Base-by-base conservation (phyloP, 1,140 invertebrate species). In the Homalodisca vitripennis region DNA sequence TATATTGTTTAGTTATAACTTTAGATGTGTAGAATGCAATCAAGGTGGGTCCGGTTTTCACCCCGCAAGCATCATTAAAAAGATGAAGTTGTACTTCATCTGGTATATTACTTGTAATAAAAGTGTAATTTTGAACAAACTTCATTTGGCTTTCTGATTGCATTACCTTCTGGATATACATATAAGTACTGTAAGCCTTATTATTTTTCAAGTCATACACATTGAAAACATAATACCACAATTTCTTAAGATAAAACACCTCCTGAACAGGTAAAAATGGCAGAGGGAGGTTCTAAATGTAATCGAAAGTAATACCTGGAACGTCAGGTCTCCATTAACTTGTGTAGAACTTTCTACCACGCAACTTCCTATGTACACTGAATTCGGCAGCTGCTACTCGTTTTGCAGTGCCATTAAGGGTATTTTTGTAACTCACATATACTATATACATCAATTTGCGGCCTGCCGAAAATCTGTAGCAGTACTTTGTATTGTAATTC, bases 91-190 rank as follows among this genome's bases (percentile, higher is more conserved):
- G 51, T 1, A 2, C 53, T 6, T 53, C 24, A 29, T 64, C 29
- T 1, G 57, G 53, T 12, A 69, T n/a, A 34, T 29, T 17, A 20
- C 27, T 30, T 20, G 12, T 70, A 24, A 70, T 73, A 75, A 3
- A 71, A 55, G 14, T 48, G 48, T 64, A 73, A 27, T 32, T 74
- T 71, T 53, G 66, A 60, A 51, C 71, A 74, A 22, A 76, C 73
- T 63, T 76, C 74, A 31, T 76, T 70, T 17, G 71, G 67, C 22
- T 63, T 68, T 68, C 73, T 75, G 10, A 32, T 64, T 22, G 67
- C 75, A 68, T 65, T 10, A 63, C 73, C 73, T 73, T 77, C 75
- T 57, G 73, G 71, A 51, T 77, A 74, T 32, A 66, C 66, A 67
- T 74, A 76, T n/a, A 69, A 75, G 72, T 41, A 69, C 31, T 24